Base-by-base conservation (phyloP, 2,888 invertebrate species). In the Caenorhabditis uteleia region DNA sequence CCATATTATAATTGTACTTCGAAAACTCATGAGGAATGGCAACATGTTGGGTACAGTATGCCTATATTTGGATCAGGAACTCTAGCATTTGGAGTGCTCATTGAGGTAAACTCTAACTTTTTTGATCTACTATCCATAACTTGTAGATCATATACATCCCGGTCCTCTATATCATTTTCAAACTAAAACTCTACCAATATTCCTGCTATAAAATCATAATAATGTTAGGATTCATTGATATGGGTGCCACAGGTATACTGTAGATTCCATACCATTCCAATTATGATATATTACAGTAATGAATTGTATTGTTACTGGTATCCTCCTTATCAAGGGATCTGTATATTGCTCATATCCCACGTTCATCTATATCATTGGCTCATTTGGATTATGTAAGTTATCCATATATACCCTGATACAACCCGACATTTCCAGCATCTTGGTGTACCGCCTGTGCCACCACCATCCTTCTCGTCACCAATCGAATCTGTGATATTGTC, bases 161-260 rank as follows among this genome's bases (percentile, higher is more conserved):
- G 20, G 50, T 54, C 12, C 14, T 61, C 1, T 16, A 26, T 3
- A 50, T 61, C 5, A 49, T 61, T 39, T 50, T 55, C 7, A 46
- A 55, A 20, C 26, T 40, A 6, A 47, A 55, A 16, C 7, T 49
- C 36, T 50, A 55, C 34, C 44, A 46, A 49, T 42, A 46, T 33
- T 55, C 61, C 1, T 61, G 61, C 36, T 61, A 46, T 45, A 61
- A 61, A 31, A 55, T 61, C 21, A 61, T 61, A 55, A 55, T 36
- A 6, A 50, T 50, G 12, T 31, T 61, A n/a, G 55, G 55, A n/a
- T 45, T 61, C 3, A 42, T 55, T n/a, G 61, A 61, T 27, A 55
- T 61, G 45, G 8, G 49, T 1, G 55, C 50, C n/a, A n/a, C n/a
- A n/a, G n/a, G n/a, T n/a, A n/a, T n/a, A n/a, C n/a, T n/a, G n/a